Percentiles rank a stretch among this genome's conserved stretches.
These are phyloP conservation scores for Pontoporia blainvillei DNA, from an alignment of 2,113 vertebrate species.

Conservation along the genomic window DNA sequence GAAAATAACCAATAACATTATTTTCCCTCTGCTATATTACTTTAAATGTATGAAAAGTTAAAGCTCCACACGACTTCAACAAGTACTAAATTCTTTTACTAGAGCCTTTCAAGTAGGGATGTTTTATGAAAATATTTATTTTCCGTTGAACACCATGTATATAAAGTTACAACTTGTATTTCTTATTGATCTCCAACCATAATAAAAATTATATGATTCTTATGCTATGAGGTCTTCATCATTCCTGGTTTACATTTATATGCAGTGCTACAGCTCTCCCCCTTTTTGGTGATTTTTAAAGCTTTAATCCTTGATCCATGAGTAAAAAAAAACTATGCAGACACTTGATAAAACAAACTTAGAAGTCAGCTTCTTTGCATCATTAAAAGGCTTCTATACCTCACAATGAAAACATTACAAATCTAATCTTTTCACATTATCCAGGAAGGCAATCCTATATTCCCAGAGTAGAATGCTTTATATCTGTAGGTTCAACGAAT, in stretches of 20 bases:
- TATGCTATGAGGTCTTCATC: not conserved
- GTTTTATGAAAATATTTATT: slow-evolving; percentile 6
- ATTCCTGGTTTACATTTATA: not conserved
- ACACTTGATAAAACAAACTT: not conserved
- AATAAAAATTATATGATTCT: not conserved
- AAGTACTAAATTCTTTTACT: not conserved
- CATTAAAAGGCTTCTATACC: not conserved
- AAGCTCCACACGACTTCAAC: not conserved
- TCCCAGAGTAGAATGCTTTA: not conserved
- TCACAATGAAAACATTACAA: not conserved
- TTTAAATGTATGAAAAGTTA: slow-evolving; percentile 19
- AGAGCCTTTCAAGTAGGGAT: not conserved
- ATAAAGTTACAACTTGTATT: not conserved
- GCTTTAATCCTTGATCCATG: not conserved
- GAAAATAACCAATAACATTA: not conserved
- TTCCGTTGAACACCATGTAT: not conserved
- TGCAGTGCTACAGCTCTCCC: not conserved
- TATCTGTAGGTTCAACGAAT: not conserved
- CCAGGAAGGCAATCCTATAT: not conserved
- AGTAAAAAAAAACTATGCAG: slow-evolving; percentile 13
- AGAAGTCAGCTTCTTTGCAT: slow-evolving; percentile 3
- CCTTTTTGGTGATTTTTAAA: not conserved
- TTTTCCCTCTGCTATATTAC: not conserved
- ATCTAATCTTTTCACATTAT: not conserved
- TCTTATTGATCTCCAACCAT: not conserved